phyloP scores from a whole-genome alignment of 2,888 invertebrate genomes.

The Tenthredo livida region DNA sequence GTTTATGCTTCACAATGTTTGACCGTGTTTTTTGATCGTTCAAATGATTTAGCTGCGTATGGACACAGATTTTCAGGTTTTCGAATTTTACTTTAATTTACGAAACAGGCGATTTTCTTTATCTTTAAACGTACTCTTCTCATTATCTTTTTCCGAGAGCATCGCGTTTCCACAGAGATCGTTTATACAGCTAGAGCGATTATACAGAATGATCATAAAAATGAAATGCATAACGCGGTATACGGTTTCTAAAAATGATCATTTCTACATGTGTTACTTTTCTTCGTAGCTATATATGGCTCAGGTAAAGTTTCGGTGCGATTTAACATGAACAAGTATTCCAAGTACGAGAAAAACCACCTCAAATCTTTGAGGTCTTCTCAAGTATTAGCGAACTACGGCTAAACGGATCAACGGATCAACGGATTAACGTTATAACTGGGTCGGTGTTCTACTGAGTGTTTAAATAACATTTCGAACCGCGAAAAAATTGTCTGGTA shows the following conservation, averaged over 20 bases:
- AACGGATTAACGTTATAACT: constrained; percentile 17
- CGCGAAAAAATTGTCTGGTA: constrained; percentile 31
- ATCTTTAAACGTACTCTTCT: no score
- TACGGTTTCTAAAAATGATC: no score
- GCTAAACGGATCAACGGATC: not conserved
- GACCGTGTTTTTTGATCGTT: not conserved
- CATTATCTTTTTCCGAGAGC: no score
- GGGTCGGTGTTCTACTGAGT: constrained; percentile 16
- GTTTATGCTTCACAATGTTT: not conserved
- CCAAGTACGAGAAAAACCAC: not conserved
- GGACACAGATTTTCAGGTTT: not conserved
- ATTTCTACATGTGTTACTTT: not conserved
- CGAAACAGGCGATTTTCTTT: no score
- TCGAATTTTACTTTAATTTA: no score
- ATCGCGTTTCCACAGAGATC: no score
- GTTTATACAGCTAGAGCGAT: no score
- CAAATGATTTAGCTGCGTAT: not conserved
- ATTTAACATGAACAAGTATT: not conserved
- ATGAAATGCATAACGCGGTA: no score
- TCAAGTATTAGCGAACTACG: not conserved
- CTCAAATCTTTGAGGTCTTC: not conserved
- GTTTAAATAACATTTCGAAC: constrained; percentile 38
- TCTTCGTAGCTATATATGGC: no score
- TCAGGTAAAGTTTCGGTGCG: not conserved
- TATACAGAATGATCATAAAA: no score